These are phyloP conservation scores for Automeris io DNA, from an alignment of 2,888 invertebrate species.

Conservation along the genomic window DNA sequence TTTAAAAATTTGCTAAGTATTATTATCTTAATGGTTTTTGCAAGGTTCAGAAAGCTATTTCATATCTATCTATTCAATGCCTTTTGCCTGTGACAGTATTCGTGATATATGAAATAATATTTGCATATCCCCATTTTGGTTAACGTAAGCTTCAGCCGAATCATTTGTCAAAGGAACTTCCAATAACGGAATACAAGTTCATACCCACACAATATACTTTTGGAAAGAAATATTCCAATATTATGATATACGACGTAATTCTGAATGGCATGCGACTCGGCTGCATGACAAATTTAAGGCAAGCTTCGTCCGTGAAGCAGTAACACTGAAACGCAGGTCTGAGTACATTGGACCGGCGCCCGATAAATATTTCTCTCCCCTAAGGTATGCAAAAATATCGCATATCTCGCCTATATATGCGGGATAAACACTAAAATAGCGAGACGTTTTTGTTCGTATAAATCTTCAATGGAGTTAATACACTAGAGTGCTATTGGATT, in stretches of 20 bases:
- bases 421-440: conserved; percentile 50
- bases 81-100: background rate
- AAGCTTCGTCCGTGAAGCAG: conserved; percentile 9
- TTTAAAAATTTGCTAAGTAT: no score
- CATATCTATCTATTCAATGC: background rate
- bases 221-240: conserved; percentile 63
- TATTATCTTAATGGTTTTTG: no score
- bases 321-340: background rate
- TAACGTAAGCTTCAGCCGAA: conserved; percentile 21
- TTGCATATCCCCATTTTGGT: background rate
- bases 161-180: conserved; percentile 68
- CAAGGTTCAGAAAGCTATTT: background rate
- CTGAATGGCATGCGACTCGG: conserved; percentile 36
- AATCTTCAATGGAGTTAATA: conserved; percentile 70
- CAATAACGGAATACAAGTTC: conserved; percentile 56
- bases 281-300: conserved; percentile 17
- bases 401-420: conserved; percentile 41
- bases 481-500: conserved; percentile 51
- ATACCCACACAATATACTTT: conserved; percentile 29
- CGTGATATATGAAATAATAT: conserved; percentile 1
- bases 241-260: conserved; percentile 68
- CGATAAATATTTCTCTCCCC: conserved; percentile 58
- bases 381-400: conserved; percentile 70
- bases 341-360: conserved; percentile 6
- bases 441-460: conserved; percentile 55